Base-by-base conservation (phyloP, 1,140 invertebrate genomes). In the Drosophila sechellia region DNA sequence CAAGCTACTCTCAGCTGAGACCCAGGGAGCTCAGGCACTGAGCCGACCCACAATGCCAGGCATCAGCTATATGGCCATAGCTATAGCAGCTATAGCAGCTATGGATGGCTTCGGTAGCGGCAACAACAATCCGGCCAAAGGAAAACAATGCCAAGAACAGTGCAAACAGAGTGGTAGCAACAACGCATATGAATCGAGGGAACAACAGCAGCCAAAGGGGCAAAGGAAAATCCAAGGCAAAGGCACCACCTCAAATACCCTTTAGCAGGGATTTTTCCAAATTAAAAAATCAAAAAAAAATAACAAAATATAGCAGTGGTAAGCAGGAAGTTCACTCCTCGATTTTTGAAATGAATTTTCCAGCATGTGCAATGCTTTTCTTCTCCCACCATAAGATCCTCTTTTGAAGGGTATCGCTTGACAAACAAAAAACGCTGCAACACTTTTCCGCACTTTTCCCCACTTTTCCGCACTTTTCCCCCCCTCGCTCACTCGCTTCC, bases 141-240 rank as follows among this genome's bases (percentile, higher is more conserved):
- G 43, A 75, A 81, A 80, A 81, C 71, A 81, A 77, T 58, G 66
- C 78, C 78, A 81, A 72, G 54, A 72, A 72, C 65, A 49, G 65
- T 59, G 69, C 79, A 79, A 84, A 84, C 79, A 79, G 83, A 81
- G 69, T 66, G 56, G 79, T 45, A 70, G 54, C 37, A 72, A 58
- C 79, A 81, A 49, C 37, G 43, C 65, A 71, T 37, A 37, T 71
- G 68, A 57, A 70, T 70, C 64, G 35, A 31, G 20, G 27, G 27
- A 72, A 72, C 46, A 52, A 46, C 35, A 46, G 25, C 4, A 27
- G 63, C 34, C 5, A 35, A 35, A 11, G 31, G 27, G 27, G 48
- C 10, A n/a, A 15, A 5, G 22, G 4, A 43, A 43, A 43, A 4
- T 40, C 20, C 13, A 3, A n/a, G 15, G 3, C 0, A 34, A 1